Evolutionary conservation across 2,113 vertebrate species (phyloP), one percentile per base, ranked within the genome.

Genomic region (Dromaius novaehollandiae): DNA sequence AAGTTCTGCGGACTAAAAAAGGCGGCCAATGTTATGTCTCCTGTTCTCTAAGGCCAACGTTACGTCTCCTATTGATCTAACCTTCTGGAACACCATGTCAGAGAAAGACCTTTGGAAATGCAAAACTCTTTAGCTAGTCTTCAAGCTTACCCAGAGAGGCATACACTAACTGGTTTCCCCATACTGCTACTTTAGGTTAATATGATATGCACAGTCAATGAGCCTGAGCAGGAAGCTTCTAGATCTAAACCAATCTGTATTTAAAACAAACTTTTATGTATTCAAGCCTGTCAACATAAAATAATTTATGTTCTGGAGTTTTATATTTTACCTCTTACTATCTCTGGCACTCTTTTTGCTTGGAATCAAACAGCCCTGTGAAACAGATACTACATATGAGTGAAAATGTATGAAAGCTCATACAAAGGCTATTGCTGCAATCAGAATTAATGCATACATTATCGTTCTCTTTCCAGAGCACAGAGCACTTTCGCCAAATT

Each of bases 1-100:
- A 99, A 98, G 70, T 93, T 97, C 98, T 98, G 93, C 12, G 89
- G 73, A 50, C 53, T 70, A 86, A 80, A 76, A 50, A 32, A 58
- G 25, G 13, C 13, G 64, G n/a, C 21, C 76, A 94, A 75, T 21
- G 70, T 19, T 28, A 10, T 10, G 9, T 36, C 15, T 79, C 53
- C 24, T 46, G 30, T 58, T 34, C 56, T 34, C 56, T 34, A 68
- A 19, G 68, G 36, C 24, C 76, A 93, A 71, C 17, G 73, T 19
- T 28, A 11, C 8, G 8, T 44, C 11, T 76, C 50, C 24, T 38
- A 32, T 80, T 69, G 30, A 89, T 44, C 32, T 61, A 93, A 86
- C 32, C 71, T 90, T 32, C 70, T 82, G 51, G 19, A 85, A 78
- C 28, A 15, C 38, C 53, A 38, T 65, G 50, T 70, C 73, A 92